phyloP scores from a whole-genome alignment of 2,888 invertebrate species.

The Latrodectus hesperus region DNA sequence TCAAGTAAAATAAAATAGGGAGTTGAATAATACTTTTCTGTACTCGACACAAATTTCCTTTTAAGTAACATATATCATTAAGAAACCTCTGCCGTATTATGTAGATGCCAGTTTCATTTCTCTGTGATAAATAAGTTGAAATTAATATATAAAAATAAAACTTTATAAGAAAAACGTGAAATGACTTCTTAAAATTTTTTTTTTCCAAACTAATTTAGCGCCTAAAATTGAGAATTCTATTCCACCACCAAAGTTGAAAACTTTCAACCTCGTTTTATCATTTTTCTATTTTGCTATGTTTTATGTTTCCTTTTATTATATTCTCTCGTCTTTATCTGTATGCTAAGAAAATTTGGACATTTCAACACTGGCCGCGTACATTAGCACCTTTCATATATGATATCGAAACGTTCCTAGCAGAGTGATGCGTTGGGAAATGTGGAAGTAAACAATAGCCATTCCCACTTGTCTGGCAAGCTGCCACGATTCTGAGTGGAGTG shows the following conservation, averaged over 20 bases:
- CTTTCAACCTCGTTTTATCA: slow-evolving; percentile 25
- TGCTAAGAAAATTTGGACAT: slow-evolving; percentile 7
- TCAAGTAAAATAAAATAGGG: slow-evolving; percentile 15
- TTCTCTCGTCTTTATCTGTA: slow-evolving; percentile 40
- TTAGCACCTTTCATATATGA: slow-evolving; percentile 44
- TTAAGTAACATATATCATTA: slow-evolving; percentile 50
- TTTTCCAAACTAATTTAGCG: slow-evolving; percentile 16
- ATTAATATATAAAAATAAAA: slow-evolving; percentile 22
- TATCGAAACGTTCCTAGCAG: slow-evolving; percentile 16
- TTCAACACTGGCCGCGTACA: slow-evolving; percentile 21
- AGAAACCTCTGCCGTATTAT: slow-evolving; percentile 31
- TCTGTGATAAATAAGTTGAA: slow-evolving; percentile 41
- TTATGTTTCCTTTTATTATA: slow-evolving; percentile 20
- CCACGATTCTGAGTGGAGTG: slow-evolving; percentile 26
- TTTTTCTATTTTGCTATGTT: slow-evolving; percentile 7
- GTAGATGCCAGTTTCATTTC: slow-evolving; percentile 39
- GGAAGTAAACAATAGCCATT: slow-evolving; percentile 15
- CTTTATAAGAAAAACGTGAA: slow-evolving; percentile 6
- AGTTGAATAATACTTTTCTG: slow-evolving; percentile 32
- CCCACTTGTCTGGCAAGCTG: slow-evolving; percentile 34
- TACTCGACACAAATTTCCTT: slow-evolving; percentile 33
- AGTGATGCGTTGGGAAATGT: neutral
- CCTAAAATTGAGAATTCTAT: slow-evolving; percentile 14
- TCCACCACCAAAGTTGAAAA: slow-evolving; percentile 25
- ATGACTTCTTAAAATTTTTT: neutral